Conservation (phyloP, 2,888 invertebrate genomes). For the Mylabris sibirica region DNA sequence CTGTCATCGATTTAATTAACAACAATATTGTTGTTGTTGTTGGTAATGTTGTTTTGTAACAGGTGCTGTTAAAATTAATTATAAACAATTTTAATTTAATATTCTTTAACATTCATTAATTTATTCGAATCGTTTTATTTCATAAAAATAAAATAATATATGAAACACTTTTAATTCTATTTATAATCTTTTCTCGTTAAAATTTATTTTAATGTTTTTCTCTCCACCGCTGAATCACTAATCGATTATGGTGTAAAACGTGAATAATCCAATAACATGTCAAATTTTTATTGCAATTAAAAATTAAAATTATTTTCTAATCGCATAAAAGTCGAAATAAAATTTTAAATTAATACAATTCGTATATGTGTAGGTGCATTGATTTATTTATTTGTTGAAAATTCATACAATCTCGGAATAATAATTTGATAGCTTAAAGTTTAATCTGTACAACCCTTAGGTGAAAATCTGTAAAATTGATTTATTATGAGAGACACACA, state of each 20-base stretch:
- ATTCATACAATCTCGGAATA: neutral
- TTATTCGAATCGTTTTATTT: neutral
- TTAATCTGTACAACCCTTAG: neutral
- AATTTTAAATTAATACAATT: neutral
- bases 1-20: neutral
- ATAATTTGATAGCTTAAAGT: neutral
- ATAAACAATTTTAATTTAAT: neutral
- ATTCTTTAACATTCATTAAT: neutral
- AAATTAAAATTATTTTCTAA: neutral
- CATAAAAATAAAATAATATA: neutral
- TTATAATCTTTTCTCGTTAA: neutral
- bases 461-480: conserved; percentile 7
- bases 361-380: neutral
- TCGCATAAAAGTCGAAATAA: neutral
- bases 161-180: neutral
- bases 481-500: neutral
- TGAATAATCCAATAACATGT: neutral
- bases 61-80: conserved; percentile 6
- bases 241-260: neutral
- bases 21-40: conserved; percentile 1
- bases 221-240: neutral
- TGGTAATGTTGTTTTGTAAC: too few relatives aligned
- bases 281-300: neutral
- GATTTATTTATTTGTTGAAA: neutral
- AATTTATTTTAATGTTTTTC: neutral